Base-by-base conservation (phyloP, 1,140 invertebrate species). In the Panulirus ornatus region DNA sequence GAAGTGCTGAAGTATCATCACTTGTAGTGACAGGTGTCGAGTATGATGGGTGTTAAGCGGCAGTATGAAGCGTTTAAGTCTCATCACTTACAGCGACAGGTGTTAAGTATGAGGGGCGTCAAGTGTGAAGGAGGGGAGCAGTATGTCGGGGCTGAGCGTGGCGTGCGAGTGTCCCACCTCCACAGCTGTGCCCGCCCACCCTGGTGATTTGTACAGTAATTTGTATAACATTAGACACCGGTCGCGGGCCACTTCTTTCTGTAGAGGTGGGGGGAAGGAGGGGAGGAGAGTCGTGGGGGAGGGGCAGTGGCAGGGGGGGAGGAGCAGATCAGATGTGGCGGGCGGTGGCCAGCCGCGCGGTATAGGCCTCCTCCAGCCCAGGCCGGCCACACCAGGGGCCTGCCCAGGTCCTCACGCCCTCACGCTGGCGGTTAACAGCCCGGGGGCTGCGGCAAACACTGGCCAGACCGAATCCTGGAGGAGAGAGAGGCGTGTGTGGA, bases 181-280 rank as follows among this genome's bases (percentile, higher is more conserved):
- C 81, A 11, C 70, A 38, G 42, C 51, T 36, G 19, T 40, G 27
- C 30, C 73, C 51, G 27, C 71, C 47, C 30, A 36, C 75, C 38
- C 73, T 79, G 75, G 85, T 88, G 85, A 88, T 88, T 88, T 88
- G 85, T 88, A 81, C 85, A 81, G 75, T 88, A 88, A 88, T 88
- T 88, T 88, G 85, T 88, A 88, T 88, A 88, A 88, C 85, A 88
- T 88, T 88, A 88, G 58, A 54, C 63, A 51, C 75, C 75, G 85
- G 75, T 88, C 75, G 75, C 70, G 44, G 54, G 85, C 54, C 75
- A 88, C 85, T 79, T 87, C 85, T 87, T 54, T 78, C 47, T 44
- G 40, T 78, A 75, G 54, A 40, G 76, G 86, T 38, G 9, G 84
- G 83, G 2, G 70, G 66, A 27, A 30, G 58, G 22, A 34, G 27